phyloP scores from a whole-genome alignment of 2,888 invertebrate species.

The Morpho helenor region DNA sequence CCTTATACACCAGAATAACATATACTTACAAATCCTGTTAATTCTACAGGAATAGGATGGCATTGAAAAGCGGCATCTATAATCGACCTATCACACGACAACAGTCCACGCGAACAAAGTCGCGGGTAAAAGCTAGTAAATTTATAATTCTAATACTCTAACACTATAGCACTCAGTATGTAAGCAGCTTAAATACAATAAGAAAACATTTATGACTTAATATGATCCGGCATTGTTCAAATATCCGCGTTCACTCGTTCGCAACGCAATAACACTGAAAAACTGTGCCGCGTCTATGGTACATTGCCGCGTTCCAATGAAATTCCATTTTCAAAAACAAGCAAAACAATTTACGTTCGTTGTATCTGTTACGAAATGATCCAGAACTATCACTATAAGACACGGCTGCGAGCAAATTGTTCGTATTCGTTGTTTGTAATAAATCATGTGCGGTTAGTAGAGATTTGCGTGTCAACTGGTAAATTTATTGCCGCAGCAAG shows the following conservation, averaged over 20 bases:
- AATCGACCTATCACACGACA: no score
- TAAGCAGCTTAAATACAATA: no score
- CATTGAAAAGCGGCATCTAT: no score
- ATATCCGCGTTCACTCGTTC: conserved; percentile 2
- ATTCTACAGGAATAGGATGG: no score
- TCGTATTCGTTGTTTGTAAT: conserved; percentile 38
- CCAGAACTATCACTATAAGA: conserved; percentile 30
- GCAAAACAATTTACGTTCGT: conserved; percentile 41
- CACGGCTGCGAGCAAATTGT: conserved; percentile 45
- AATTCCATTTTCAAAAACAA: conserved; percentile 54
- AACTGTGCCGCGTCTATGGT: not conserved
- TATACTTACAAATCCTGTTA: no score
- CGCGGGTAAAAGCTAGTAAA: no score
- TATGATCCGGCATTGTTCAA: not conserved
- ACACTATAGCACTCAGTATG: no score
- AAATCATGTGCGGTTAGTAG: conserved; percentile 62
- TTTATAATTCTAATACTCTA: no score
- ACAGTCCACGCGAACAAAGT: no score
- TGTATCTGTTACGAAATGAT: conserved; percentile 29
- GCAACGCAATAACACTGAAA: not conserved
- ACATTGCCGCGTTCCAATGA: conserved; percentile 28
- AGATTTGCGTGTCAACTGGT: conserved; percentile 68
- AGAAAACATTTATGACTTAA: not conserved
- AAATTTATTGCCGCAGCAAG: conserved; percentile 61
- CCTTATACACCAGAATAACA: no score